phyloP scores from a whole-genome alignment of 2,888 invertebrate genomes.

The Tachystola acroxantha region DNA sequence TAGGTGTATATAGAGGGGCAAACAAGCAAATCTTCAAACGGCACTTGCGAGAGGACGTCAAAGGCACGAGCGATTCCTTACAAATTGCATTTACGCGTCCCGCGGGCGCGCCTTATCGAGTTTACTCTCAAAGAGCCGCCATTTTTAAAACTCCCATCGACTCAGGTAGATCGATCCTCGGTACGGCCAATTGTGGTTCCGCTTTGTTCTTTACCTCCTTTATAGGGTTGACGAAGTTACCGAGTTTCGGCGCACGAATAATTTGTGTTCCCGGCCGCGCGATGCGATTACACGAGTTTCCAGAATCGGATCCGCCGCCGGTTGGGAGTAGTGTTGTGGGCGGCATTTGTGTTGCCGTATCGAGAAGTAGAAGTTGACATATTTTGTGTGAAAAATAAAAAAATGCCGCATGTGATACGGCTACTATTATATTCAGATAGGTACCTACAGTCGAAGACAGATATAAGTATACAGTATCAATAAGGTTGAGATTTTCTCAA shows the following conservation, averaged over 20 bases:
- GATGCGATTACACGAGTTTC: slow-evolving; percentile 67
- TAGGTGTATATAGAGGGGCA: slow-evolving; percentile 23
- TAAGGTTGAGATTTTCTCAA: too few relatives aligned
- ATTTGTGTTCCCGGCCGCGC: slow-evolving; percentile 69
- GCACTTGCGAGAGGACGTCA: slow-evolving; percentile 52
- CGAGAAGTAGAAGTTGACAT: too few relatives aligned
- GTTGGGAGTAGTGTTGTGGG: too few relatives aligned
- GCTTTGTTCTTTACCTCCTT: slow-evolving; percentile 72
- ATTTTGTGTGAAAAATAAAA: too few relatives aligned
- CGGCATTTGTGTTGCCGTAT: too few relatives aligned
- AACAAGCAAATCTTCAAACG: slow-evolving; percentile 56
- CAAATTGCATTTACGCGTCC: slow-evolving; percentile 76
- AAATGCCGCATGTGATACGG: too few relatives aligned
- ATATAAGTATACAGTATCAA: too few relatives aligned
- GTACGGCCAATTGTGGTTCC: slow-evolving; percentile 69
- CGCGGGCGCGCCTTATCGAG: slow-evolving; percentile 69
- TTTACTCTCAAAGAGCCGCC: slow-evolving; percentile 72
- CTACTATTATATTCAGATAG: too few relatives aligned
- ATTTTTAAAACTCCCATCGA: slow-evolving; percentile 72
- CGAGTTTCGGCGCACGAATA: slow-evolving; percentile 70
- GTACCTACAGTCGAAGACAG: too few relatives aligned
- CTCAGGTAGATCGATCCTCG: slow-evolving; percentile 54
- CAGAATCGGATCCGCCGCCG: slow-evolving; percentile 65
- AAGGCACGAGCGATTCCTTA: slow-evolving; percentile 69
- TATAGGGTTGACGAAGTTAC: slow-evolving; percentile 73